These are phyloP conservation scores for Bos javanicus DNA, from an alignment of 2,113 vertebrate genomes.

Conservation along the genomic window DNA sequence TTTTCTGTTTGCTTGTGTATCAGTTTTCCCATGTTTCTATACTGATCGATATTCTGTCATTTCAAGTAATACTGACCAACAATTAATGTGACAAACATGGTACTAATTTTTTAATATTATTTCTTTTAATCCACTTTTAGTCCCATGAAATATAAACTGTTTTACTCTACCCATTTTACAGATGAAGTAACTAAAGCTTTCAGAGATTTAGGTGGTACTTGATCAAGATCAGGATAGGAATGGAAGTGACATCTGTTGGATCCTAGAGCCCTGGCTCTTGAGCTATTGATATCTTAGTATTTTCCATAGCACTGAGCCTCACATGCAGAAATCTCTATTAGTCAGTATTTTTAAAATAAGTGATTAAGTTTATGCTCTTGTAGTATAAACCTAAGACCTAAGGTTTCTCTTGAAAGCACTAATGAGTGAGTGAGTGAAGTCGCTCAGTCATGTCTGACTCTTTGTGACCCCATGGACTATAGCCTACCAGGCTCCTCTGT, in stretches of 20 bases:
- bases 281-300: not conserved
- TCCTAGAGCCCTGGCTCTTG: not conserved
- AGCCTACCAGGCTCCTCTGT: not conserved
- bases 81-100: not conserved
- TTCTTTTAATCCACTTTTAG: not conserved
- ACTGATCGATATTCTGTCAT: not conserved
- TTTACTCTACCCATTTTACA: not conserved
- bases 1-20: not conserved
- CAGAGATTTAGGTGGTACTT: not conserved
- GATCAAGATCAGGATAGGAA: not conserved
- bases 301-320: not conserved
- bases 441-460: not conserved
- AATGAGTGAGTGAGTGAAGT: not conserved
- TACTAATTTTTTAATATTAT: not conserved
- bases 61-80: not conserved
- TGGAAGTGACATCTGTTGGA: not conserved
- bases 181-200: not conserved
- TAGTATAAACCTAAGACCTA: not conserved
- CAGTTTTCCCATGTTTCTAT: not conserved
- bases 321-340: not conserved
- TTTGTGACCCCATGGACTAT: not conserved
- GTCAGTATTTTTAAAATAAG: conserved; percentile 18
- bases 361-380: not conserved
- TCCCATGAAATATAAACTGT: not conserved
- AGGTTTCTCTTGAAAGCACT: not conserved